A percentile compares a stretch with the other conserved stretches of the same genome.
Evolutionary conservation across 2,888 invertebrate species (phyloP).

Genomic region (Horisme vitalbata): DNA sequence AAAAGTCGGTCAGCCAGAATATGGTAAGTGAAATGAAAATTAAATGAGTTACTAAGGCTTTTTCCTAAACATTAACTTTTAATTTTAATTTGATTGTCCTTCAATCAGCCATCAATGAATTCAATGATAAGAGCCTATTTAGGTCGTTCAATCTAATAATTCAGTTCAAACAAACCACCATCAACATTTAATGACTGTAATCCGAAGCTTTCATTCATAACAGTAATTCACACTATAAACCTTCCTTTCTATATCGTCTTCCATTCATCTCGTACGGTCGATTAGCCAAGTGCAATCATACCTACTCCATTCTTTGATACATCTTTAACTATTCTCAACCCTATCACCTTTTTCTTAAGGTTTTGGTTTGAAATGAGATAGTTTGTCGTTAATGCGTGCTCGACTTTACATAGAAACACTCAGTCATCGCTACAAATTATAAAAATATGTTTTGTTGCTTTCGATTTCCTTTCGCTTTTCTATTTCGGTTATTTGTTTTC

Average conservation of each 20-base stretch:
- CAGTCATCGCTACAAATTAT: constrained; percentile 54
- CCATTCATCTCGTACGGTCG: constrained; percentile 26
- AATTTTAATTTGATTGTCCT: no score
- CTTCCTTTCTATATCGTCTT: constrained; percentile 28
- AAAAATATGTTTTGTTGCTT: constrained; percentile 45
- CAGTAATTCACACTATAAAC: constrained; percentile 17
- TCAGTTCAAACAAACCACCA: constrained; percentile 3
- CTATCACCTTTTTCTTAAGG: constrained; percentile 6
- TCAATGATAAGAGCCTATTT: no score
- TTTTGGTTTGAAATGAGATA: constrained; percentile 3
- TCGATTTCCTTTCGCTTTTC: constrained; percentile 57
- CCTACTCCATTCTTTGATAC: constrained; percentile 2
- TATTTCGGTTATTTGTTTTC: constrained; percentile 40
- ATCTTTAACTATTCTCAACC: constrained; percentile 6
- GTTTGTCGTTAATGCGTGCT: constrained; percentile 14
- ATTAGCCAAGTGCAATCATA: constrained; percentile 30
- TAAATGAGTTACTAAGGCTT: no score
- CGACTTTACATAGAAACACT: constrained; percentile 37
- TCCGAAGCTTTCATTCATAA: constrained; percentile 19
- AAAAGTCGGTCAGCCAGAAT: no score
- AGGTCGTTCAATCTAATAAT: neutral
- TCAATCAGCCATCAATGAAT: no score
- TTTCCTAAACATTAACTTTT: no score
- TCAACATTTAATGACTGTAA: neutral
- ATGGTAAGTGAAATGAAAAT: no score